Evolutionary conservation across 2,888 invertebrate species (phyloP).

Genomic region (Drosophila paranaensis): DNA sequence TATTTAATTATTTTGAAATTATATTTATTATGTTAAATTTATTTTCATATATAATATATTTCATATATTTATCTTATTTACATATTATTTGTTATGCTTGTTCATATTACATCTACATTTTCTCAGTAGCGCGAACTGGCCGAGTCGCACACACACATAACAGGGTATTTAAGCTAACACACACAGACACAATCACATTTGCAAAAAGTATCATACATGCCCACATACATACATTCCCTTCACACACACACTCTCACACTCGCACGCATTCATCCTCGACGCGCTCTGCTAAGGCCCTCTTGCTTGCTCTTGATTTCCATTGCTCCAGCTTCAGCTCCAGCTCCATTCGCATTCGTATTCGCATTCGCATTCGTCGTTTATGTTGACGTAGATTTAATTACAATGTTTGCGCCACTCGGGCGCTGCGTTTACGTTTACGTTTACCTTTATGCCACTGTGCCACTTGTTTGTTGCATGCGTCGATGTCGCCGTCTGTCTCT

Average conservation of each 20-base stretch:
- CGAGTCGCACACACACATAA: neutral
- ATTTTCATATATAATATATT: no score
- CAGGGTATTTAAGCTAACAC: constrained; percentile 16
- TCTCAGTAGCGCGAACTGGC: no score
- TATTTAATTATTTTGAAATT: no score
- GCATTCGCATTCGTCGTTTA: constrained; percentile 47
- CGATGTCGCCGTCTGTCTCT: constrained; percentile 12
- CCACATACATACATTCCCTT: neutral
- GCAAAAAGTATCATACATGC: constrained; percentile 10
- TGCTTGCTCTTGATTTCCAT: constrained; percentile 19
- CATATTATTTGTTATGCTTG: neutral
- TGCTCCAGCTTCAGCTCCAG: constrained; percentile 11
- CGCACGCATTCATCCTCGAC: neutral
- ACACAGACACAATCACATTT: neutral
- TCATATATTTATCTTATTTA: neutral
- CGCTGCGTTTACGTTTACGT: constrained; percentile 47
- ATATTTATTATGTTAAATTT: no score
- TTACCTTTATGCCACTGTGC: constrained; percentile 58
- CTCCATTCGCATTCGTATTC: constrained; percentile 24
- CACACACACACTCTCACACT: neutral
- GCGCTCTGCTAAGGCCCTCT: neutral
- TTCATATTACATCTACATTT: neutral
- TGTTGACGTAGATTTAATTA: constrained; percentile 79
- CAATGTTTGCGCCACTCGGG: constrained; percentile 65
- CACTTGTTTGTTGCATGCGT: constrained; percentile 55